Percentiles rank a stretch among this genome's conserved stretches.
Evolutionary conservation across 1,140 invertebrate species (phyloP).

Genomic region (Hypothenemus hampei): DNA sequence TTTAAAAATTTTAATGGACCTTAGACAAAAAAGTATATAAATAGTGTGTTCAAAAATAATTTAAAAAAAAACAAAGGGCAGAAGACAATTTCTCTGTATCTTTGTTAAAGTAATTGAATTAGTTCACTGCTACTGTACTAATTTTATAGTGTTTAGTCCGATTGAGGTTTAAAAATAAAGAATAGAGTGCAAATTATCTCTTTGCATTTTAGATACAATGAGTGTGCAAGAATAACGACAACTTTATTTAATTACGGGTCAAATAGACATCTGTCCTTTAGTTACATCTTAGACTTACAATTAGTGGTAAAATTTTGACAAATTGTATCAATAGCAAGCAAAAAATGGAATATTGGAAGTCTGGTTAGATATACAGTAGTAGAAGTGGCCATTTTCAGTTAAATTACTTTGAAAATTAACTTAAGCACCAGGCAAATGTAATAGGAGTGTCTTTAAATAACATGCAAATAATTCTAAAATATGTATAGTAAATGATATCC

Average conservation of each 20-base stretch:
- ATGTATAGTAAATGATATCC: not conserved
- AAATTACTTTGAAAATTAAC: conserved; percentile 2
- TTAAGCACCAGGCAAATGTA: not conserved
- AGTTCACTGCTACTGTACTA: not conserved
- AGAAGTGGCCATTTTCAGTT: not conserved
- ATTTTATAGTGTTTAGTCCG: not conserved
- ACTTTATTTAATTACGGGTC: conserved; percentile 2
- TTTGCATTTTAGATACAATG: conserved; percentile 7
- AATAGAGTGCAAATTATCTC: conserved; percentile 1
- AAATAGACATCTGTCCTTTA: not conserved
- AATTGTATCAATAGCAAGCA: not conserved
- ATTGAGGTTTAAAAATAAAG: not conserved
- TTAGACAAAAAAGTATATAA: no score
- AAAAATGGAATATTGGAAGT: not conserved
- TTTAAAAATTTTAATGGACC: no score
- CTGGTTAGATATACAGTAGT: conserved; percentile 1
- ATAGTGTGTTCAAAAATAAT: not conserved
- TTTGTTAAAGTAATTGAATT: not conserved
- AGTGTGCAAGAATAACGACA: conserved; percentile 2
- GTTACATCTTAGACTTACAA: not conserved
- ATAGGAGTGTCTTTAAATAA: no score
- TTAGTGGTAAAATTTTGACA: conserved; percentile 1
- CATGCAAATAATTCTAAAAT: no score
- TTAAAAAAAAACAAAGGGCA: not conserved
- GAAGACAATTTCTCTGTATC: not conserved